A percentile compares a stretch with the other conserved stretches of the same genome.
These are phyloP conservation scores for Cyclargus thomasi DNA, from an alignment of 1,140 invertebrate genomes.

Conservation along the genomic window DNA sequence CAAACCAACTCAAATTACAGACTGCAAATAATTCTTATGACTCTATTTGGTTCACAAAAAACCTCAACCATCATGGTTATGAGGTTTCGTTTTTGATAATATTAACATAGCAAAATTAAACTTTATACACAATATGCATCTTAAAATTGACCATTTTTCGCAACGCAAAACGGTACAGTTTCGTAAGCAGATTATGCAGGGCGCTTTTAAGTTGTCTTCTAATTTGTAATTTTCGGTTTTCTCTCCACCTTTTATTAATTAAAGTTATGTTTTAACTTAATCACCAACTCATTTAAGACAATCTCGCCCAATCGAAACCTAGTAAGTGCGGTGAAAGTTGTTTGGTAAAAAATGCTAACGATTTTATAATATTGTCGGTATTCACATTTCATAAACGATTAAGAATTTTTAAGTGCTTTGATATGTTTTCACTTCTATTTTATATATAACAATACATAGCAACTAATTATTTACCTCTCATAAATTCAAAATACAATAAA, in stretches of 20 bases:
- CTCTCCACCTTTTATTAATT: background rate
- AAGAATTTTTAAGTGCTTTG: background rate
- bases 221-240: background rate
- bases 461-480: background rate
- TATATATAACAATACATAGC: background rate
- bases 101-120: no score
- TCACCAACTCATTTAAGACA: background rate
- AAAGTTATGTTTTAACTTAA: background rate
- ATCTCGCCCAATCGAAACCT: background rate
- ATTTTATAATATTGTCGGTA: background rate
- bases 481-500: background rate
- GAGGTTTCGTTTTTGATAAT: no score
- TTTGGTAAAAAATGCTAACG: conserved; percentile 13
- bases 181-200: background rate
- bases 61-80: no score
- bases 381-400: background rate
- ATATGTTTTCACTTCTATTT: background rate
- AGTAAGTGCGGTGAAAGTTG: conserved; percentile 22
- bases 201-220: background rate
- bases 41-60: no score
- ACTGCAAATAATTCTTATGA: no score
- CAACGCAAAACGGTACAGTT: background rate
- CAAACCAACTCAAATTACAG: no score
- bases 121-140: no score
- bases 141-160: background rate